Base-by-base conservation (phyloP, 2,888 invertebrate genomes). In the Horisme vitalbata region DNA sequence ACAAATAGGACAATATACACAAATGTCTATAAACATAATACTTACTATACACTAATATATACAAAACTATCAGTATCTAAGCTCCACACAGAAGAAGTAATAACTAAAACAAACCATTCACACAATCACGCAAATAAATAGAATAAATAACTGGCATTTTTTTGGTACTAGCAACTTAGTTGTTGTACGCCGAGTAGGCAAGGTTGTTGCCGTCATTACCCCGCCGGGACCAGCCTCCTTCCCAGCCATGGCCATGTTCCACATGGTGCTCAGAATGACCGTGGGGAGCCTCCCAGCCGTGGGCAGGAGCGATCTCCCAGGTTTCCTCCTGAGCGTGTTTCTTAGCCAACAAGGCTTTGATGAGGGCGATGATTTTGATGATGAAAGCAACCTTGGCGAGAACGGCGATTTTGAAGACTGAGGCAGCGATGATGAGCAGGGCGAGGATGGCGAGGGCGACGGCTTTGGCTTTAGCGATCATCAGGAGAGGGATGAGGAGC, bases 381-480 rank as follows among this genome's bases (percentile, higher is more conserved):
- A 89, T 74, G 56, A 96, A 92, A 0, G 96, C 95, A 34, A 95
- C 89, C 85, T 96, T 96, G 60, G 95, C 93, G 26, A 95, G 87
- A 36, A 95, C 68, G 11, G 95, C 90, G 41, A 95, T 92, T 78
- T 96, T 96, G 72, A 92, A 83, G 36, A 94, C 90, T 34, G 96
- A 88, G 14, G 94, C 87, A 5, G 93, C 94, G 41, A 95, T 90
- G 57, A 93, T 91, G 10, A 93, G 91, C 8, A 96, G 73, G 26
- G 94, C 81, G 5, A 94, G 61, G 4, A 95, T 93, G 1, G 93
- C 80, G 1, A 95, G 65, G 5, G 93, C 92, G 45, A 94, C 83
- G 48, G 94, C 80, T 67, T 95, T 95, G 27, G 93, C 90, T 57
- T 93, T 90, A 14, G 93, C 93, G 56, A 94, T 78, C 55, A 94